Evolutionary conservation across 2,113 vertebrate genomes (phyloP), one percentile per base, ranked within the genome.

Genomic region (Pseudopipra pipra): DNA sequence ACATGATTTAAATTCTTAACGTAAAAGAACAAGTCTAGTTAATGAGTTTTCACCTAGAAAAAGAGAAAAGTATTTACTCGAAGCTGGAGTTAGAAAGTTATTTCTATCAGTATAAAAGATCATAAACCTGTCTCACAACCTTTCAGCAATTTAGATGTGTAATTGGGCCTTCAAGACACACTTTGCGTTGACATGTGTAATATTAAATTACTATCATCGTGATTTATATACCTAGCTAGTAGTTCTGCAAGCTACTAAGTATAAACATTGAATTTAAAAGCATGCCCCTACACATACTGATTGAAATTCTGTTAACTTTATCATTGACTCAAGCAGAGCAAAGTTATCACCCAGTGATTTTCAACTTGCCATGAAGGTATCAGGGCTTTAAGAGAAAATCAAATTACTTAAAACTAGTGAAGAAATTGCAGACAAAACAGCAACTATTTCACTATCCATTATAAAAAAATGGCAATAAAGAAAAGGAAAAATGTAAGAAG

Each of bases 231-330:
- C 23, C 30, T 24, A 63, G 62, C 66, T 73, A 68, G 72, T 33
- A 56, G 51, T 83, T 90, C 51, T 92, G 71, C 10, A 30, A 87
- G 41, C 41, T 86, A 70, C 51, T 79, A 33, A 46, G 20, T 70
- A 61, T 46, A 90, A 92, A 86, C 13, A 68, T 39, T 75, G 30
- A 76, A 59, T 93, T 90, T 56, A 77, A 82, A 94, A 83, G 14
- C 37, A 41, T 56, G 16, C 4, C 39, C 18, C 7, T 63, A 16
- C 51, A 51, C 8, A 39, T 21, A 59, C 30, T 15, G 39, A 78
- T 30, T 87, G 35, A 85, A 93, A 87, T 93, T 85, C 90, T 82
- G 27, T 68, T 78, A 58, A 63, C n/a, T 90, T 89, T 77, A 55
- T 72, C 61, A 59, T 19, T 49, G 66, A 71, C 71, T 87, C 55